Base-by-base conservation (phyloP, 2,797 vertebrate species). In the Pangasius macronema region DNA sequence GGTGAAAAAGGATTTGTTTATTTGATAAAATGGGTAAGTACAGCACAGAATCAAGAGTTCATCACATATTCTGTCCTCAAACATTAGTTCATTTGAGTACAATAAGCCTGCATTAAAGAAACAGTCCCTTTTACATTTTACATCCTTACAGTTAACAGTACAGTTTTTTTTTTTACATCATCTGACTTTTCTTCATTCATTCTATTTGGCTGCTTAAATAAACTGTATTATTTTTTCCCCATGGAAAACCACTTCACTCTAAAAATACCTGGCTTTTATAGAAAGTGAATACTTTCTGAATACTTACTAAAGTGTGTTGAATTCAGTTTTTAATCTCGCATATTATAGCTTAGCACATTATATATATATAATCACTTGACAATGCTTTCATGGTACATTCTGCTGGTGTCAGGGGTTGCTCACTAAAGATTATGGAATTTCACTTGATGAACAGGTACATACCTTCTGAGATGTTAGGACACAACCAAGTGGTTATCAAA, bases 401-500 rank as follows among this genome's bases (percentile, higher is more conserved):
- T 83, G 27, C 51, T 82, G 22, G 68, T 76, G 11, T 76, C 82
- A 87, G 30, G 75, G 75, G 70, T 30, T n/a, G 27, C 63, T 80
- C 49, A 72, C 39, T 79, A 81, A 83, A 72, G 63, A 89, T 61
- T 18, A 67, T 80, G 33, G 33, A 67, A 33, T 81, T 84, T 68
- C 14, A 7, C 49, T 30, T 70, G 13, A 61, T 75, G 42, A 42
- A 63, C 72, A 73, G n/a, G 18, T 79, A 13, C n/a, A 59, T 30
- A 77, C 2, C 20, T 36, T 36, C 33, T 36, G 27, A 84, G 75
- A 68, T 18, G 80, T 67, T 61, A 59, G 16, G 33, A 49, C 51
- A 51, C 16, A 77, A 68, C 8, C n/a, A 67, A 20, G 10, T 20
- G 70, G 0, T 73, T 39, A 63, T 59, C 87, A 82, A 49, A 80